phyloP scores from a whole-genome alignment of 2,113 vertebrate species.

The Corythoichthys haematopterus region DNA sequence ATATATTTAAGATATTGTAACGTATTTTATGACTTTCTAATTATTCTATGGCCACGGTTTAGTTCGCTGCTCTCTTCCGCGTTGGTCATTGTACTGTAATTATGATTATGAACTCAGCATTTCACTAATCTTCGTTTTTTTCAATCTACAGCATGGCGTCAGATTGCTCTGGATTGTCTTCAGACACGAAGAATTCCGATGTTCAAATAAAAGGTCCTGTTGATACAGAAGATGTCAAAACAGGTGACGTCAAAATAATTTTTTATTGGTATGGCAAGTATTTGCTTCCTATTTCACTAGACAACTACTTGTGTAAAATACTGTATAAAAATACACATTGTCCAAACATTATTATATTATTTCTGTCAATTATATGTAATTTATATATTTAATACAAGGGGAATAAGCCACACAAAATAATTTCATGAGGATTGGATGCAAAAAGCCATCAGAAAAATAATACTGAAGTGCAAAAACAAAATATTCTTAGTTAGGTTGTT shows the following conservation, averaged over 20 bases:
- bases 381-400: too few relatives aligned
- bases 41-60: not conserved
- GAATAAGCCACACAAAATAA: too few relatives aligned
- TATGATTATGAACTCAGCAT: not conserved
- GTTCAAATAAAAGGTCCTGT: not conserved
- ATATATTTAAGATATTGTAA: too few relatives aligned
- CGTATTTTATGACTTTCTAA: not conserved
- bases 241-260: not conserved
- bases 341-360: too few relatives aligned
- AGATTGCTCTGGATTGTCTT: not conserved
- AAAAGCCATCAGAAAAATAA: too few relatives aligned
- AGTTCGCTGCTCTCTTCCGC: slow-evolving; percentile 31
- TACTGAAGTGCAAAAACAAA: not conserved
- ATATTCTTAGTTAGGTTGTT: not conserved
- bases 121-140: not conserved
- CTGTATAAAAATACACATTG: too few relatives aligned
- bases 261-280: not conserved
- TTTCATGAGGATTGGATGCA: too few relatives aligned
- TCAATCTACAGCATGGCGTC: slow-evolving; percentile 46
- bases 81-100: not conserved
- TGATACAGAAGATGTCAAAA: not conserved
- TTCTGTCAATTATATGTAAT: too few relatives aligned
- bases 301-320: not conserved
- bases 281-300: not conserved
- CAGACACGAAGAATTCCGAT: not conserved